Conservation (phyloP, 1,140 invertebrate genomes). For the Drosophila sproati region DNA sequence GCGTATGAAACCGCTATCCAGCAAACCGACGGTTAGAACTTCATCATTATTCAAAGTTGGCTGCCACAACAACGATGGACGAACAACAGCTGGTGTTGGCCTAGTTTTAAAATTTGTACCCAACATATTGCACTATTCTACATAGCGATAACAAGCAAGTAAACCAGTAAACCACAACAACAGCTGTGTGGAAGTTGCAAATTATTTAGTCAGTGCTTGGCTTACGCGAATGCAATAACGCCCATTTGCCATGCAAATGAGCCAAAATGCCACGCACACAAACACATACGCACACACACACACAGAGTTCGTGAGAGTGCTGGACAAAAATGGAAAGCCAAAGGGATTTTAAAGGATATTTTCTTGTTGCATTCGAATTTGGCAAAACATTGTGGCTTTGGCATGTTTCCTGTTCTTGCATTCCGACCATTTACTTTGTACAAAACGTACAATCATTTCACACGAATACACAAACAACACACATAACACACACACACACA, state of each 20-base stretch:
- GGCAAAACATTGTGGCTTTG: constrained; percentile 23
- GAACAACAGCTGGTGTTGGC: constrained; percentile 59
- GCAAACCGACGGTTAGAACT: constrained; percentile 31
- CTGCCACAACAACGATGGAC: constrained; percentile 43
- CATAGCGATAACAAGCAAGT: constrained; percentile 36
- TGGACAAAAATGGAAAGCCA: constrained; percentile 44
- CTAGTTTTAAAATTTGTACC: constrained; percentile 63
- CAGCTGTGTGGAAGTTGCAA: constrained; percentile 25
- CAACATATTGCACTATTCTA: constrained; percentile 55
- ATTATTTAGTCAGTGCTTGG: constrained; percentile 45
- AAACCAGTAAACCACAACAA: constrained; percentile 8
- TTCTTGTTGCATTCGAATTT: constrained; percentile 58
- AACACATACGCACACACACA: constrained; percentile 23
- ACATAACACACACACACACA: neutral
- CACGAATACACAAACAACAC: constrained; percentile 3
- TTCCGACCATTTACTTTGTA: constrained; percentile 58
- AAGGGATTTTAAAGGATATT: constrained; percentile 66
- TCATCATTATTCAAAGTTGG: constrained; percentile 43
- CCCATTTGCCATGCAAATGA: constrained; percentile 67
- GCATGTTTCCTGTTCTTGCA: constrained; percentile 44
- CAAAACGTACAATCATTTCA: constrained; percentile 41
- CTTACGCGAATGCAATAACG: constrained; percentile 26
- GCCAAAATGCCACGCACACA: constrained; percentile 8
- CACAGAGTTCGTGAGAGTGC: neutral
- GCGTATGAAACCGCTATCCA: constrained; percentile 5